A percentile compares a stretch with the other conserved stretches of the same genome.
Conservation (phyloP, 2,888 invertebrate genomes). For the Diloba caeruleocephala region DNA sequence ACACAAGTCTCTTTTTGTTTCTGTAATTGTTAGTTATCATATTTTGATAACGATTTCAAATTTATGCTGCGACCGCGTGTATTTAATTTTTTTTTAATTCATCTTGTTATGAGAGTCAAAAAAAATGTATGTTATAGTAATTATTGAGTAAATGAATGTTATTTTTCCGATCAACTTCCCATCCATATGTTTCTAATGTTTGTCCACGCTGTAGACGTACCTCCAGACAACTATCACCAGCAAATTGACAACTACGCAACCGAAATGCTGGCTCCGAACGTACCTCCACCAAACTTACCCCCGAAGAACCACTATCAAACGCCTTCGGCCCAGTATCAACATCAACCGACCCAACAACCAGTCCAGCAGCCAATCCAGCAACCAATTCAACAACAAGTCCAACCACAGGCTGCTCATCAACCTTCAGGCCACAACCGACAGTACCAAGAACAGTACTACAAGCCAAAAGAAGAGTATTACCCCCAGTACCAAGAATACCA, state of each 20-base stretch:
- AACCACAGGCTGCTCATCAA: slow-evolving; percentile 25
- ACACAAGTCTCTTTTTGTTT: too few relatives aligned
- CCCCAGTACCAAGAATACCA: slow-evolving; percentile 62
- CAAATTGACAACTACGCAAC: slow-evolving; percentile 85
- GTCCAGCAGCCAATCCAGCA: slow-evolving; percentile 16
- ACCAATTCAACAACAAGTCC: slow-evolving; percentile 31
- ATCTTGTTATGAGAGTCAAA: too few relatives aligned
- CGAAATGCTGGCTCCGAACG: slow-evolving; percentile 77
- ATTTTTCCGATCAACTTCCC: slow-evolving; percentile 51
- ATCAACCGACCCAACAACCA: slow-evolving; percentile 40
- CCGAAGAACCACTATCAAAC: slow-evolving; percentile 82
- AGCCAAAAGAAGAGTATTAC: slow-evolving; percentile 44
- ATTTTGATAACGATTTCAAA: too few relatives aligned
- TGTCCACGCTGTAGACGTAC: slow-evolving; percentile 70
- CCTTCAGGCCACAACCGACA: slow-evolving; percentile 57
- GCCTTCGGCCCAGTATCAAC: slow-evolving; percentile 64
- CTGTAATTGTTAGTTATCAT: too few relatives aligned
- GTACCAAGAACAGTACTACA: slow-evolving; percentile 53
- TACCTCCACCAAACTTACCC: slow-evolving; percentile 74
- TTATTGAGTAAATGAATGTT: slow-evolving; percentile 6
- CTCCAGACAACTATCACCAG: slow-evolving; percentile 83
- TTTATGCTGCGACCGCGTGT: too few relatives aligned
- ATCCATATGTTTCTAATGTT: slow-evolving; percentile 65
- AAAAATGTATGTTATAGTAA: too few relatives aligned
- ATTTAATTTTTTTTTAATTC: too few relatives aligned